Conservation (phyloP, 2,888 invertebrate genomes). For the Palloptera scutellata region DNA sequence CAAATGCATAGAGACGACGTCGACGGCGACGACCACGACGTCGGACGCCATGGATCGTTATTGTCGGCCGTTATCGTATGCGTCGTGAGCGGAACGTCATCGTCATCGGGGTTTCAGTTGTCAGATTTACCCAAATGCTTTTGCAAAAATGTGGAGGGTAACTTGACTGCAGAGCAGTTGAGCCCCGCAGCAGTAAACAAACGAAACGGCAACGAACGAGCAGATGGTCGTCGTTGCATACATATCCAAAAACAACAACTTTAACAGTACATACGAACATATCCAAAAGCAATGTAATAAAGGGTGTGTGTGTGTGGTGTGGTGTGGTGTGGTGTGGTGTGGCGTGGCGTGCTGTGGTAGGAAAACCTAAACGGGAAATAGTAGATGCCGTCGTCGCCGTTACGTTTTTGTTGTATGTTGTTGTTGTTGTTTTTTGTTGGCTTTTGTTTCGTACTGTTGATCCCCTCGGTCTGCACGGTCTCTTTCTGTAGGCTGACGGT, state of each 20-base stretch:
- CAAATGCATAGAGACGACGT: not conserved
- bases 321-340: too few relatives aligned
- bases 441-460: too few relatives aligned
- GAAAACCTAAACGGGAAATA: slow-evolving; percentile 17
- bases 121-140: not conserved
- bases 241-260: too few relatives aligned
- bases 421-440: too few relatives aligned
- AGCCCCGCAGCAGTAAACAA: too few relatives aligned
- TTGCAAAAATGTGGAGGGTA: too few relatives aligned
- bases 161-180: too few relatives aligned
- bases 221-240: too few relatives aligned
- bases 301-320: too few relatives aligned
- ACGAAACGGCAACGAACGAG: too few relatives aligned
- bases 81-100: not conserved
- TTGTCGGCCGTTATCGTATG: not conserved
- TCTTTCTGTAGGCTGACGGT: not conserved
- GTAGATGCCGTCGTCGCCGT: not conserved
- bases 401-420: not conserved
- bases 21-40: not conserved
- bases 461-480: not conserved
- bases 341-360: not conserved
- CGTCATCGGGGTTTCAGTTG: not conserved
- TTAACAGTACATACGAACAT: not conserved
- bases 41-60: not conserved
- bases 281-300: too few relatives aligned